Percentiles rank a stretch among this genome's conserved stretches.
Conservation (phyloP, 2,113 vertebrate species). For the Bos taurus region DNA sequence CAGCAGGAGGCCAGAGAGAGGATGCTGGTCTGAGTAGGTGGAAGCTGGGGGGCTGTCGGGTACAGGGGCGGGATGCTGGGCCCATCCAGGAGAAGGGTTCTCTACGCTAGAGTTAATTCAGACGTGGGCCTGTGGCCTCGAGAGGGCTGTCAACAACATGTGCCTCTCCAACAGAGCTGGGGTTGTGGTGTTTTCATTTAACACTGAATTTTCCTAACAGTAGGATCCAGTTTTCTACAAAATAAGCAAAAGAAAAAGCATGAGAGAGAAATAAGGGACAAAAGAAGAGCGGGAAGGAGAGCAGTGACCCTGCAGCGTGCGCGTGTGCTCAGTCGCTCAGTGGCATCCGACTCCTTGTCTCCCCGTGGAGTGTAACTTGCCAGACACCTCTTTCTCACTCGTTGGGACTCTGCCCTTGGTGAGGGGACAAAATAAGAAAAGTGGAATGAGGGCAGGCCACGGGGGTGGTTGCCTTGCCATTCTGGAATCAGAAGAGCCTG, state of each 20-base stretch:
- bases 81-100: not conserved
- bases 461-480: rapidly evolving
- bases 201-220: not conserved
- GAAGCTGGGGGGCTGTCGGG: not conserved
- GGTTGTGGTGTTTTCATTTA: not conserved
- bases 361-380: not conserved
- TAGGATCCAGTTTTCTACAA: not conserved
- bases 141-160: not conserved
- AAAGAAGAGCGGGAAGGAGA: not conserved
- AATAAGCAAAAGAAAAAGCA: not conserved
- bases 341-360: not conserved
- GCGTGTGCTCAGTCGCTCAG: not conserved
- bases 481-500: not conserved
- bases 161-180: not conserved
- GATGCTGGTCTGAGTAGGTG: not conserved
- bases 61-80: not conserved
- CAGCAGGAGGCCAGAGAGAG: not conserved
- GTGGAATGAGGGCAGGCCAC: not conserved
- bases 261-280: not conserved
- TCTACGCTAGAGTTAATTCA: not conserved
- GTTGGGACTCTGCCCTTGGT: rapidly evolving
- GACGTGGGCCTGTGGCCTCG: not conserved
- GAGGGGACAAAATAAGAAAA: not conserved
- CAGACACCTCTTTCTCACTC: not conserved
- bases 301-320: not conserved